These are phyloP conservation scores for Crossocerus cetratus DNA, from an alignment of 2,888 invertebrate species.

Conservation along the genomic window DNA sequence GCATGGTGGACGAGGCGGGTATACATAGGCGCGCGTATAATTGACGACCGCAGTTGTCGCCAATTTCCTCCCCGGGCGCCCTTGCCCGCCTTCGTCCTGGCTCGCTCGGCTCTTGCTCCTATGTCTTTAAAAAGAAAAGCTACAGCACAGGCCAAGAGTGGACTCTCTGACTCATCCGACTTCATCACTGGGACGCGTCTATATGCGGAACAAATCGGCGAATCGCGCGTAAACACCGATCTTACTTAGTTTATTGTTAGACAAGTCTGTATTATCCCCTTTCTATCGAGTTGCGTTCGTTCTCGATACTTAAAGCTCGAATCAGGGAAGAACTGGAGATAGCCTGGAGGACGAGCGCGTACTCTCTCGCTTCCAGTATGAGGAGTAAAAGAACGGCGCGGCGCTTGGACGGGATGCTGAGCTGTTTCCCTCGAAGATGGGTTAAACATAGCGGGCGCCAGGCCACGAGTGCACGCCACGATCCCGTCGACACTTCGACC, in stretches of 20 bases:
- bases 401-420: background rate
- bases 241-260: background rate
- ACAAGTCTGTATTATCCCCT: background rate
- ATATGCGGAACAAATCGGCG: background rate
- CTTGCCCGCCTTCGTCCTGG: too few relatives aligned
- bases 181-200: background rate
- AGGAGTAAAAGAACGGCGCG: background rate
- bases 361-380: background rate
- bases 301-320: background rate
- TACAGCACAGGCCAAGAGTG: background rate
- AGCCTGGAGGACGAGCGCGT: background rate
- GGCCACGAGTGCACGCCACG: slow-evolving; percentile 4
- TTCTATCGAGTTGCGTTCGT: background rate
- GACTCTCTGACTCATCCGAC: background rate
- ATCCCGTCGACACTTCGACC: slow-evolving; percentile 34
- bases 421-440: background rate
- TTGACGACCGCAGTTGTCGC: slow-evolving; percentile 37
- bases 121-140: slow-evolving; percentile 3
- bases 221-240: background rate
- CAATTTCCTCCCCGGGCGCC: slow-evolving; percentile 46
- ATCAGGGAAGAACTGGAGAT: background rate
- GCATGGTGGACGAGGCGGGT: slow-evolving; percentile 27
- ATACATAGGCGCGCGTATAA: slow-evolving; percentile 17
- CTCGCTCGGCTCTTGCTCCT: background rate
- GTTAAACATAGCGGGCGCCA: slow-evolving; percentile 37